Percentiles rank a stretch among this genome's conserved stretches.
Evolutionary conservation across 1,140 invertebrate species (phyloP).

Genomic region (Cheumatopsyche charites): DNA sequence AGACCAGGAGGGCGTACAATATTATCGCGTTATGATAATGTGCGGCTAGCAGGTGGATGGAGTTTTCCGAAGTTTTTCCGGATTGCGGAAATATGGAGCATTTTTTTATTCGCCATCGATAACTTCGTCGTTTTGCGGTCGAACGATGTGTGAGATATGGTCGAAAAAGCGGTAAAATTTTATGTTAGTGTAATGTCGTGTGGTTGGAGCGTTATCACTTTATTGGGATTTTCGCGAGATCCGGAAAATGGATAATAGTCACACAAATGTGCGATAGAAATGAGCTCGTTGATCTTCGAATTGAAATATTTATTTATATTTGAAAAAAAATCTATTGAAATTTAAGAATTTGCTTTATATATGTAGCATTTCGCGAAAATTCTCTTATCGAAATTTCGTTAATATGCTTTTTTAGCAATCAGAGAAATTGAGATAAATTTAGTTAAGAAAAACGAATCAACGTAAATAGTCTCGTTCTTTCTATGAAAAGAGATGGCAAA

Average conservation of each 20-base stretch:
- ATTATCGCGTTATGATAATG: conserved; percentile 34
- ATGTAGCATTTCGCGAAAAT: too few relatives aligned
- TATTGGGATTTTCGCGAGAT: neutral
- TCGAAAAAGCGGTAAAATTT: neutral
- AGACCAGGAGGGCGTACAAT: neutral
- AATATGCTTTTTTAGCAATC: neutral
- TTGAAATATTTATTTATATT: too few relatives aligned
- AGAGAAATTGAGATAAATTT: conserved; percentile 12
- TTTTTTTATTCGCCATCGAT: too few relatives aligned
- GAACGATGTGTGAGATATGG: conserved; percentile 13
- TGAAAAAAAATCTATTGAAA: too few relatives aligned
- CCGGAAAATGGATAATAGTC: neutral
- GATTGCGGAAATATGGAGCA: neutral
- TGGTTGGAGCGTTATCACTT: conserved; percentile 11
- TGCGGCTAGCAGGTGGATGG: neutral
- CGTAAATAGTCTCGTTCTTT: conserved; percentile 11
- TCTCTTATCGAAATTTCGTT: too few relatives aligned
- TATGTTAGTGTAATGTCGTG: conserved; percentile 13
- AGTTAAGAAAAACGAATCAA: conserved; percentile 22
- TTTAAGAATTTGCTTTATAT: too few relatives aligned
- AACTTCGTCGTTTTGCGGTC: neutral
- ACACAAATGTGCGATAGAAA: too few relatives aligned
- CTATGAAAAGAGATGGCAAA: neutral
- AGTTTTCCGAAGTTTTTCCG: neutral
- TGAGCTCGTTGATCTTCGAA: too few relatives aligned